Percentiles rank a stretch among this genome's conserved stretches.
Conservation (phyloP, 2,888 invertebrate species). For the Protophormia terraenovae region DNA sequence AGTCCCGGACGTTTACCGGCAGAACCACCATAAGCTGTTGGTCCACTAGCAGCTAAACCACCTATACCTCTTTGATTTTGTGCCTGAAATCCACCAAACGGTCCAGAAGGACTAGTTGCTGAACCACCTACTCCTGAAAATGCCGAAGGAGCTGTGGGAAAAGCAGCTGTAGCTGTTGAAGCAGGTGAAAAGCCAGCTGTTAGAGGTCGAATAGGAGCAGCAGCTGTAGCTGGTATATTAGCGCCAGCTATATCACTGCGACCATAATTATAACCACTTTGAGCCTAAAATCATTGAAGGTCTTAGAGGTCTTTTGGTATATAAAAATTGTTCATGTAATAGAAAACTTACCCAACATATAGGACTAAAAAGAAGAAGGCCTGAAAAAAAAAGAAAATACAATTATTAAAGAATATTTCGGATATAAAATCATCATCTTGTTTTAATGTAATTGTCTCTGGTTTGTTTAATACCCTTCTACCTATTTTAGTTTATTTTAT, state of each 20-base stretch:
- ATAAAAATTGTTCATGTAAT: neutral
- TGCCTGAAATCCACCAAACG: slow-evolving; percentile 69
- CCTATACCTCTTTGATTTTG: slow-evolving; percentile 71
- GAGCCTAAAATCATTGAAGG: slow-evolving; percentile 82
- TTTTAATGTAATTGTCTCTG: no score
- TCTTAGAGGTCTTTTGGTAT: neutral
- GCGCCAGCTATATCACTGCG: slow-evolving; percentile 84
- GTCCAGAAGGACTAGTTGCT: slow-evolving; percentile 65
- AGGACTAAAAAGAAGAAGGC: slow-evolving; percentile 71
- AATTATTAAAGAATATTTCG: no score
- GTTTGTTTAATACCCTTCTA: no score
- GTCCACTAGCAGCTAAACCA: slow-evolving; percentile 65
- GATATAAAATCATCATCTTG: no score
- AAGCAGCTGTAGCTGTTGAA: slow-evolving; percentile 61
- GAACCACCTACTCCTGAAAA: slow-evolving; percentile 54
- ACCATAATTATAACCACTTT: slow-evolving; percentile 89
- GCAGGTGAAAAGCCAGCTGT: slow-evolving; percentile 36
- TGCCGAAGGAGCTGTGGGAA: slow-evolving; percentile 73
- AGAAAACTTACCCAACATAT: slow-evolving; percentile 71
- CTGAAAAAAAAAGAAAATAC: slow-evolving; percentile 70
- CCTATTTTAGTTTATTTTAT: no score
- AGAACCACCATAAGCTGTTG: slow-evolving; percentile 74
- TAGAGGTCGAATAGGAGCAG: slow-evolving; percentile 65
- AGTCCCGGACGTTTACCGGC: slow-evolving; percentile 66
- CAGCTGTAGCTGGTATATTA: slow-evolving; percentile 72